Percentiles rank a stretch among this genome's conserved stretches.
phyloP scores from a whole-genome alignment of 2,113 vertebrate species.

The Oreocharis arfaki region DNA sequence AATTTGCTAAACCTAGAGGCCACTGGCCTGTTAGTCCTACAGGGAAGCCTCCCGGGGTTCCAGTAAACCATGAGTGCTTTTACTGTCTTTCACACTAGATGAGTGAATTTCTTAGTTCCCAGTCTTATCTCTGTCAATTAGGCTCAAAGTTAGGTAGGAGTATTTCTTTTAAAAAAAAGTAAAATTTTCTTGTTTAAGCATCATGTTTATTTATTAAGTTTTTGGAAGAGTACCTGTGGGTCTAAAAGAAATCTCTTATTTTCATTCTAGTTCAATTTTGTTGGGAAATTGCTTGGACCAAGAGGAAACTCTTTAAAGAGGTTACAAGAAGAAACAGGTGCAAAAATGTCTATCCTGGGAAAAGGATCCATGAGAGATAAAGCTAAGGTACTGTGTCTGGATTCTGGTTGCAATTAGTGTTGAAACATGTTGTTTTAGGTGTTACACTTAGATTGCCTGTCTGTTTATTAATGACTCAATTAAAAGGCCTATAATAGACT shows the following conservation, averaged over 20 bases:
- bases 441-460: not conserved
- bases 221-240: not conserved
- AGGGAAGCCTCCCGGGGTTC: not conserved
- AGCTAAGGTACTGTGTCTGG: conserved; percentile 83
- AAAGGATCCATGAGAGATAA: conserved; percentile 99
- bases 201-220: not conserved
- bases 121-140: not conserved
- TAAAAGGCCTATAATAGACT: not conserved
- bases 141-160: not conserved
- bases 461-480: not conserved
- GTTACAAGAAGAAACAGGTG: conserved; percentile 97
- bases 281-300: conserved; percentile 97
- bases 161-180: not conserved
- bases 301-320: conserved; percentile 99
- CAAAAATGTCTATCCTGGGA: conserved; percentile 99
- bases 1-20: not conserved
- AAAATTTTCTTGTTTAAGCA: not conserved
- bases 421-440: not conserved
- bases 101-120: not conserved
- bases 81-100: not conserved
- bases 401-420: not conserved
- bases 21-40: not conserved
- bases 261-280: conserved; percentile 95
- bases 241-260: conserved; percentile 28
- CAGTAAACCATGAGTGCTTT: not conserved